These are phyloP conservation scores for Ptychodera flava DNA, from an alignment of 35 echinoderm and acorn worm species.

Conservation along the genomic window DNA sequence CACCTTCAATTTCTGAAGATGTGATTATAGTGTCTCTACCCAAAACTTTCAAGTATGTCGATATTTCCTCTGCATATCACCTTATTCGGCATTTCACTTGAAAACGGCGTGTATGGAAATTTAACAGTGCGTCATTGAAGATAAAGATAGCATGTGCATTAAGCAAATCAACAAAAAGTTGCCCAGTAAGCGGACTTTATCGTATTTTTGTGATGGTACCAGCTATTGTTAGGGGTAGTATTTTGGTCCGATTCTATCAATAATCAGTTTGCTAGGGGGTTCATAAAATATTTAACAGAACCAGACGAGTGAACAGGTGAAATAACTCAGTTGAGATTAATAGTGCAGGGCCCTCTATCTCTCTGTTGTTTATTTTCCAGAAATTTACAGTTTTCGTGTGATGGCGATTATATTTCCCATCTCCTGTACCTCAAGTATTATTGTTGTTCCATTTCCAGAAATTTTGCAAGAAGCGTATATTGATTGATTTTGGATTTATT, in stretches of 20 bases:
- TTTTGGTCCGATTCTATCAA: neutral
- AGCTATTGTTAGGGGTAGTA: neutral
- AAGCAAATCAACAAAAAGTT: neutral
- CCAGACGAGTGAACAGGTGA: neutral
- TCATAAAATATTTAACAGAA: neutral
- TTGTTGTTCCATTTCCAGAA: no score
- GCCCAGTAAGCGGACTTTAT: neutral
- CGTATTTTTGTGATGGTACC: neutral
- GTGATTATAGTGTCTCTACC: no score
- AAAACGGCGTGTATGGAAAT: no score
- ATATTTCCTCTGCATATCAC: no score
- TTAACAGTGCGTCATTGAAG: neutral
- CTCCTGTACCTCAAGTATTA: no score
- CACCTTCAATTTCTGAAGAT: no score
- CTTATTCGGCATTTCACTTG: no score
- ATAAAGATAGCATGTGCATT: neutral
- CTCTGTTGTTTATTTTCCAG: neutral
- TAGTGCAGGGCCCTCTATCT: neutral
- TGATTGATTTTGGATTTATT: neutral
- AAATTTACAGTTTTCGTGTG: neutral
- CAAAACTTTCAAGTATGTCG: neutral
- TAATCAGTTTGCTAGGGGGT: neutral
- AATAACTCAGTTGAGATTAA: neutral
- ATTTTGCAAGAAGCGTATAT: neutral
- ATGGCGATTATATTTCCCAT: neutral